These are phyloP conservation scores for Philopotamus ludificatus DNA, from an alignment of 1,140 invertebrate genomes.

Conservation along the genomic window DNA sequence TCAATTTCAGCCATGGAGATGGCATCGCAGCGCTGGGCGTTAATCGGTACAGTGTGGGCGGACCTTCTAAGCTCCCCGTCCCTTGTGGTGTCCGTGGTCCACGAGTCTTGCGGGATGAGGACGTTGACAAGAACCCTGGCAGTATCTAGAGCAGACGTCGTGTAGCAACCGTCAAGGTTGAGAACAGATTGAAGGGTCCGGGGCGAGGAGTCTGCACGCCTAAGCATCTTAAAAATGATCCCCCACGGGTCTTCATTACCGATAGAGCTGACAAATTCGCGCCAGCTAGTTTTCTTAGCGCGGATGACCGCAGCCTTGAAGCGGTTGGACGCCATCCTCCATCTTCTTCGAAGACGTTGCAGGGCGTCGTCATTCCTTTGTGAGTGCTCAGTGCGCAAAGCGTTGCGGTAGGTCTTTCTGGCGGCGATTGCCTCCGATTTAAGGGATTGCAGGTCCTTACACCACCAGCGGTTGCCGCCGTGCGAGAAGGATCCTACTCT, in stretches of 20 bases:
- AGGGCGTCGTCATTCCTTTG: not conserved
- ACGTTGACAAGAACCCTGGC: not conserved
- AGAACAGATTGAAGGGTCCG: not conserved
- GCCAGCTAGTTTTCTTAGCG: not conserved
- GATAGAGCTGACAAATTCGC: not conserved
- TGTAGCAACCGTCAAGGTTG: not conserved
- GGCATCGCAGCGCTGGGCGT: no score
- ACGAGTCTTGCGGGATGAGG: not conserved
- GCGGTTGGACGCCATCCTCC: not conserved
- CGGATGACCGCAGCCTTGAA: not conserved
- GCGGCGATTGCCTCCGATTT: not conserved
- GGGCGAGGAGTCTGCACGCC: no score
- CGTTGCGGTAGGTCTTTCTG: not conserved
- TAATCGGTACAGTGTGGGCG: no score
- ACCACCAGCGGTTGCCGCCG: not conserved
- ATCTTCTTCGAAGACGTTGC: not conserved
- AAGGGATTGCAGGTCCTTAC: not conserved
- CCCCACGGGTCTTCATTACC: not conserved
- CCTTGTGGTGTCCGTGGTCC: not conserved
- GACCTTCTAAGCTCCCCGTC: not conserved
- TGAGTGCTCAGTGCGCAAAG: not conserved
- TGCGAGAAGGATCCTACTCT: not conserved
- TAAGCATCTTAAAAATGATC: no score
- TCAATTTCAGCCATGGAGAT: no score
- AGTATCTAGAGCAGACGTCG: not conserved